A percentile compares a stretch with the other conserved stretches of the same genome.
Evolutionary conservation across 1,140 invertebrate species (phyloP).

Genomic region (Cryptotermes secundus): DNA sequence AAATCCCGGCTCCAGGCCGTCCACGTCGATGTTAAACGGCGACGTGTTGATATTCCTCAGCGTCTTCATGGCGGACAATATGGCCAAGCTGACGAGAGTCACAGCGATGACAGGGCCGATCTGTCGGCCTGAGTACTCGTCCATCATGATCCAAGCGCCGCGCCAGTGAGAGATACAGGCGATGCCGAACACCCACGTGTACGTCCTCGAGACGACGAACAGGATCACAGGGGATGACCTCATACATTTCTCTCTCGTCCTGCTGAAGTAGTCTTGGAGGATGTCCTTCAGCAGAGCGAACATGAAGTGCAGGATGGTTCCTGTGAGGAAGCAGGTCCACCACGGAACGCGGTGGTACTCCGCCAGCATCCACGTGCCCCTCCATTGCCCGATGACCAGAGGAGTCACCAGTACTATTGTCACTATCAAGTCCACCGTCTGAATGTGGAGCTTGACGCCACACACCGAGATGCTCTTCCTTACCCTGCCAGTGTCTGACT

Average conservation of each 20-base stretch:
- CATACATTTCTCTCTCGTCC: constrained; percentile 48
- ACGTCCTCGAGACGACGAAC: constrained; percentile 70
- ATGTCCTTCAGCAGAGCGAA: constrained; percentile 54
- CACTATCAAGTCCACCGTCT: constrained; percentile 60
- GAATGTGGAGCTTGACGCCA: background rate
- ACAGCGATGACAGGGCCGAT: constrained; percentile 56
- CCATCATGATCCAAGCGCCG: constrained; percentile 74
- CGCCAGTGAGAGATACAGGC: constrained; percentile 83
- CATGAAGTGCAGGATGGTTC: constrained; percentile 63
- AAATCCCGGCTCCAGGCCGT: constrained; percentile 73
- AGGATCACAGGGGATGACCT: constrained; percentile 68
- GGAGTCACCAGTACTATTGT: constrained; percentile 72
- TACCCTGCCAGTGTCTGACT: background rate
- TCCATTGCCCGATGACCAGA: constrained; percentile 80
- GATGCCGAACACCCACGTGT: constrained; percentile 72
- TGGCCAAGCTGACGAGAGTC: constrained; percentile 61
- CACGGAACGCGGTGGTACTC: constrained; percentile 64
- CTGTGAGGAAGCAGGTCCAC: constrained; percentile 62
- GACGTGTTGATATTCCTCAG: constrained; percentile 78
- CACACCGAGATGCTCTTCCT: background rate
- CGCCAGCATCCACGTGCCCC: constrained; percentile 79
- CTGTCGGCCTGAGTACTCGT: constrained; percentile 65
- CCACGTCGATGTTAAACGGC: constrained; percentile 73
- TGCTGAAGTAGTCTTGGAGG: background rate
- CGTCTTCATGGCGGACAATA: constrained; percentile 64